These are phyloP conservation scores for Willowsia nigromaculata DNA, from an alignment of 2,888 invertebrate genomes.

Conservation along the genomic window DNA sequence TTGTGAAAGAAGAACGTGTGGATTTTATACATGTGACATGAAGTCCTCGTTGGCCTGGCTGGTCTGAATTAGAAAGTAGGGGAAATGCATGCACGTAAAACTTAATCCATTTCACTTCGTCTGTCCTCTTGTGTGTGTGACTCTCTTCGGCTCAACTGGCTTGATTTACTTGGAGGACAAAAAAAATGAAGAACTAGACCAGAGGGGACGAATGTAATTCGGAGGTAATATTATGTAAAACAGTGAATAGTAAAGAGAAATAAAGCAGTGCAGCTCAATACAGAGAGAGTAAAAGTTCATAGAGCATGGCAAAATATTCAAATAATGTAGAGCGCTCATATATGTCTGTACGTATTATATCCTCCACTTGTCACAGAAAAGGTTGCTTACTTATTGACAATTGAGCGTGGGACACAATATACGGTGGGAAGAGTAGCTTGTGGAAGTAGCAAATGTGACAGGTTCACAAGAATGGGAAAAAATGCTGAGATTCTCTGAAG, in stretches of 20 bases:
- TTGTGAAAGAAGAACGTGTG: slow-evolving; percentile 2
- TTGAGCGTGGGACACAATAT: not conserved
- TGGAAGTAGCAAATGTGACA: slow-evolving; percentile 12
- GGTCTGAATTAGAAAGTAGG: not conserved
- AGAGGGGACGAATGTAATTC: not conserved
- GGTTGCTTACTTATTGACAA: not conserved
- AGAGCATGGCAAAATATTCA: not conserved
- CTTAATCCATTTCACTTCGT: not conserved
- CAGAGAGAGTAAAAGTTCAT: not conserved
- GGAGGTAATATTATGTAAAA: slow-evolving; percentile 14
- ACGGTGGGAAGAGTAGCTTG: not conserved
- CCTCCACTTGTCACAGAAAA: not conserved
- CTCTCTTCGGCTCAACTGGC: not conserved
- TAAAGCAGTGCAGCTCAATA: not conserved
- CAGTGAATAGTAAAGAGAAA: not conserved
- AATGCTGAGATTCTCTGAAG: not conserved
- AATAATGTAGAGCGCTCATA: not conserved
- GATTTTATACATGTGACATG: not conserved
- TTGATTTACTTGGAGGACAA: not conserved
- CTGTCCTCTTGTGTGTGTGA: too few relatives aligned
- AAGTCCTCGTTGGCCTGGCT: too few relatives aligned
- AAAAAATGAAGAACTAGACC: not conserved
- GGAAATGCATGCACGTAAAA: slow-evolving; percentile 19
- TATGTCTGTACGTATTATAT: not conserved
- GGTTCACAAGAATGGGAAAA: not conserved